Evolutionary conservation across 2,797 vertebrate genomes (phyloP).

Genomic region (Smutsia gigantea): DNA sequence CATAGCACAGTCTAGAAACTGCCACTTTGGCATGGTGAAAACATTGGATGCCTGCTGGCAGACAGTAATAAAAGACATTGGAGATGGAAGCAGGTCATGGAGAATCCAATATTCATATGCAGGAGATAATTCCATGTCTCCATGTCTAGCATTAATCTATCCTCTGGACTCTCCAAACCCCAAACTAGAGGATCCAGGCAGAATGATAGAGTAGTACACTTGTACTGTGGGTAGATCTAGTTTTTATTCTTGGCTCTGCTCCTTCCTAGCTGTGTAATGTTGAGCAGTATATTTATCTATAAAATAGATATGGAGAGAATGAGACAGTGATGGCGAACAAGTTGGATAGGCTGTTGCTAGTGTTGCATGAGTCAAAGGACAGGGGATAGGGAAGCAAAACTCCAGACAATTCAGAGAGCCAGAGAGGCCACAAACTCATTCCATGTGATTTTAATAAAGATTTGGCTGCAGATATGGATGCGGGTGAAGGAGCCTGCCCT

Average conservation of each 20-base stretch:
- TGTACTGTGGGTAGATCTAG: neutral
- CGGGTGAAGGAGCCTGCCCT: neutral
- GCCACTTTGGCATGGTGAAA: neutral
- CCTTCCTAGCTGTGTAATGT: neutral
- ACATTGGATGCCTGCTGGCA: neutral
- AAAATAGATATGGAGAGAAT: neutral
- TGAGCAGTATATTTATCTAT: neutral
- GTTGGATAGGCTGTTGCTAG: neutral
- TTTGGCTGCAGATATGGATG: neutral
- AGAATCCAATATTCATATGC: neutral
- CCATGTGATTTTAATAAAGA: neutral
- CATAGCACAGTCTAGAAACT: neutral
- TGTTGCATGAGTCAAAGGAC: conserved; percentile 11
- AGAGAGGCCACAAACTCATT: neutral
- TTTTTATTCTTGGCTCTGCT: neutral
- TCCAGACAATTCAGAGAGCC: neutral
- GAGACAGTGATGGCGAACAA: neutral
- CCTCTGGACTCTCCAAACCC: neutral
- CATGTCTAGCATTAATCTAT: neutral
- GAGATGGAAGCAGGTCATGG: neutral
- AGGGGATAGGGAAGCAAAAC: neutral
- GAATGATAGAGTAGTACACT: neutral
- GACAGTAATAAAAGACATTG: neutral
- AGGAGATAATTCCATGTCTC: neutral
- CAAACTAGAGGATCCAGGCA: neutral